phyloP scores from a whole-genome alignment of 1,140 invertebrate genomes.

The Diabrotica undecimpunctata region DNA sequence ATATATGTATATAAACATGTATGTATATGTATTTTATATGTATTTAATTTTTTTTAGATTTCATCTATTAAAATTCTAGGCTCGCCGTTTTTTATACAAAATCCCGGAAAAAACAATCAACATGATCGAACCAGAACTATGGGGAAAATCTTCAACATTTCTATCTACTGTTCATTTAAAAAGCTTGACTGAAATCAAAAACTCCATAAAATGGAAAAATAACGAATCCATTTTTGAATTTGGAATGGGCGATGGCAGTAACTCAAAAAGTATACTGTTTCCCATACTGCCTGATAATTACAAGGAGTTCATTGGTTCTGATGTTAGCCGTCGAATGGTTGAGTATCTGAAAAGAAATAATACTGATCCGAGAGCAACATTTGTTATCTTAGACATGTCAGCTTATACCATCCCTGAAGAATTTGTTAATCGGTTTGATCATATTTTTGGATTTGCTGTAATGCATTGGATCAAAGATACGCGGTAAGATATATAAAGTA shows the following conservation, averaged over 20 bases:
- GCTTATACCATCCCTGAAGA: background rate
- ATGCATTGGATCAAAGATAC: slow-evolving; percentile 15
- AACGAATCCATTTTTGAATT: slow-evolving; percentile 13
- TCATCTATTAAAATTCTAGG: too few relatives aligned
- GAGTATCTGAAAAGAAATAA: background rate
- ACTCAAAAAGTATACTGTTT: background rate
- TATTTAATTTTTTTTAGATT: too few relatives aligned
- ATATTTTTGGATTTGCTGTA: slow-evolving; percentile 11
- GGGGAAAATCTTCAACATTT: background rate
- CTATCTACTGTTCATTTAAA: background rate
- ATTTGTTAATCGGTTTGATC: slow-evolving; percentile 4
- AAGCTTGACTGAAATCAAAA: background rate
- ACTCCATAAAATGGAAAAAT: slow-evolving; percentile 6
- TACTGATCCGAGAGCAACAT: background rate
- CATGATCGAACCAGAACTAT: slow-evolving; percentile 11
- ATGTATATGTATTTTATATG: too few relatives aligned
- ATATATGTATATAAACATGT: too few relatives aligned
- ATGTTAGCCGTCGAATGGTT: background rate
- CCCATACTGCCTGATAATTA: slow-evolving; percentile 1
- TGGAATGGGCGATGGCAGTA: slow-evolving; percentile 10
- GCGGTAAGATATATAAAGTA: background rate
- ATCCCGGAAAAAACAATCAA: too few relatives aligned
- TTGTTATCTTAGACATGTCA: background rate
- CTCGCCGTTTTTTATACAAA: too few relatives aligned
- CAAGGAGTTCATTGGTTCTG: slow-evolving; percentile 10